Conservation (phyloP, 2,797 vertebrate species). For the Serranus cabrilla region DNA sequence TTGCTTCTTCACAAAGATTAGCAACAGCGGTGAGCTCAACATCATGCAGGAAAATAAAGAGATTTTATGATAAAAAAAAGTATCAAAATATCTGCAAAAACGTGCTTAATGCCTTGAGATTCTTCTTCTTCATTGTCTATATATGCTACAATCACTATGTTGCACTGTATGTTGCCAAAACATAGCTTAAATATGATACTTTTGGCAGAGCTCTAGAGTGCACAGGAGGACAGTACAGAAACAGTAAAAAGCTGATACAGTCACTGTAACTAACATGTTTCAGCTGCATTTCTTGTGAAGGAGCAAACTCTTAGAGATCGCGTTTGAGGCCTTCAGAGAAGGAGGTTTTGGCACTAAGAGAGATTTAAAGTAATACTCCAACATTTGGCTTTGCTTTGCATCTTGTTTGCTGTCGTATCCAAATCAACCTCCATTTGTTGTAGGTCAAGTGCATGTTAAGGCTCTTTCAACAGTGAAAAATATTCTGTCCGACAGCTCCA, state of each 20-base stretch:
- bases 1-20: conserved; percentile 1
- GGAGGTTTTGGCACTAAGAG: not conserved
- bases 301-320: not conserved
- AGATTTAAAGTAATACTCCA: not conserved
- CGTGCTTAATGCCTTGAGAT: not conserved
- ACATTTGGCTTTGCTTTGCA: not conserved
- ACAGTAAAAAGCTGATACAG: not conserved
- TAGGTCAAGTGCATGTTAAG: conserved; percentile 22
- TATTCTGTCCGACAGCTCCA: conserved; percentile 17
- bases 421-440: not conserved
- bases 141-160: not conserved
- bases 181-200: not conserved
- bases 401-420: not conserved
- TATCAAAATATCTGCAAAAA: not conserved
- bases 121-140: not conserved
- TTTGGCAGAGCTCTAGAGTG: not conserved
- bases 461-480: conserved; percentile 31
- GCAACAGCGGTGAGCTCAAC: not conserved
- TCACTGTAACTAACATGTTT: not conserved
- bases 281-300: not conserved
- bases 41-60: not conserved
- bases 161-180: not conserved
- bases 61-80: not conserved
- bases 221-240: not conserved
- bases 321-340: not conserved